These are phyloP conservation scores for Seriola rivoliana DNA, from an alignment of 2,113 vertebrate species.

Conservation along the genomic window DNA sequence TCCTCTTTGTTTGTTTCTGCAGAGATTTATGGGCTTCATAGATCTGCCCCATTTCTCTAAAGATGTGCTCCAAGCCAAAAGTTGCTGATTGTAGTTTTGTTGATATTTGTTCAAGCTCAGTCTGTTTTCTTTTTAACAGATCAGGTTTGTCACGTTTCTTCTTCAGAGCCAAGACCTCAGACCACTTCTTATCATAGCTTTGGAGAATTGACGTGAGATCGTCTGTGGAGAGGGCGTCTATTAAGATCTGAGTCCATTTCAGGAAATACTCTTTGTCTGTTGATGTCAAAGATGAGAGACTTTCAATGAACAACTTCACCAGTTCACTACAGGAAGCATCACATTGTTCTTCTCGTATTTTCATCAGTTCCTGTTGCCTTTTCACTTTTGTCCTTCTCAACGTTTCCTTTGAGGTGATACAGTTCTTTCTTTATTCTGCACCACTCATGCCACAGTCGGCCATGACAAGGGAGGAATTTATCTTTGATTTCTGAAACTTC, in stretches of 20 bases:
- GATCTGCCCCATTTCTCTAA: constrained; percentile 86
- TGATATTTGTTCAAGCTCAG: constrained; percentile 71
- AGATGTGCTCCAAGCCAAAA: constrained; percentile 83
- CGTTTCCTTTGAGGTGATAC: constrained; percentile 71
- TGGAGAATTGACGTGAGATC: constrained; percentile 63
- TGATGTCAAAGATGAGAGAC: constrained; percentile 43
- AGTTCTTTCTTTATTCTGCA: constrained; percentile 78
- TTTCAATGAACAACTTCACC: constrained; percentile 48
- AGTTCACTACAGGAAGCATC: neutral
- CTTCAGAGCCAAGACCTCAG: constrained; percentile 65
- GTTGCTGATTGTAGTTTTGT: constrained; percentile 65
- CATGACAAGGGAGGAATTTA: constrained; percentile 60
- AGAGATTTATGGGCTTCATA: constrained; percentile 80
- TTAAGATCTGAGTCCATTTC: constrained; percentile 74
- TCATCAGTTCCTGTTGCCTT: constrained; percentile 70
- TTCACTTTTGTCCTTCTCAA: constrained; percentile 69
- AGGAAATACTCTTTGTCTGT: constrained; percentile 78
- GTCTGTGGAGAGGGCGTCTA: constrained; percentile 63
- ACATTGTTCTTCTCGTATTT: constrained; percentile 74
- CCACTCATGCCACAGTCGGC: constrained; percentile 77
- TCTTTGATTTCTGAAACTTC: constrained; percentile 76
- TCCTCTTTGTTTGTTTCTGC: neutral
- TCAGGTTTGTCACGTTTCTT: constrained; percentile 46
- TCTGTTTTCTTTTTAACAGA: constrained; percentile 12
- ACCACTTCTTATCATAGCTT: constrained; percentile 69